Conservation (phyloP, 2,113 vertebrate genomes). For the Centropristis striata region DNA sequence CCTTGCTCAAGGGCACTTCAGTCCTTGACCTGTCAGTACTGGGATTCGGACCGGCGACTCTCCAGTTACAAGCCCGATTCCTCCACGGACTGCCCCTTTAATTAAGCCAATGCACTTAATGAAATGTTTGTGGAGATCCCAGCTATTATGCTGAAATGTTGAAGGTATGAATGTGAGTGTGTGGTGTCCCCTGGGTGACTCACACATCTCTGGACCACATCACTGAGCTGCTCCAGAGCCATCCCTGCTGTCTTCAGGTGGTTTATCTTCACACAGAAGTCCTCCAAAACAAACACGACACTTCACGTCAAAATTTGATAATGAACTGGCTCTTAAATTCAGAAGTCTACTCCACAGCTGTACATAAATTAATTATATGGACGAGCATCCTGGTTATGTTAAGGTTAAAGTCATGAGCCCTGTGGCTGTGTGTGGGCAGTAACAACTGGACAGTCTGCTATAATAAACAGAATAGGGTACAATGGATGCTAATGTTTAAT, state of each 20-base stretch:
- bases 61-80: too few species aligned
- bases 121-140: background rate
- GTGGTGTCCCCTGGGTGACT: slow-evolving; percentile 75
- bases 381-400: background rate
- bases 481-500: slow-evolving; percentile 22
- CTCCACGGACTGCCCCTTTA: too few species aligned
- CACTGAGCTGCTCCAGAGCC: slow-evolving; percentile 93
- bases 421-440: background rate
- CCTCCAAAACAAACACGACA: slow-evolving; percentile 32
- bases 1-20: too few species aligned
- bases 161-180: background rate
- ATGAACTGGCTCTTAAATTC: background rate
- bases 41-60: too few species aligned
- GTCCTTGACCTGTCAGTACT: too few species aligned
- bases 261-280: slow-evolving; percentile 7
- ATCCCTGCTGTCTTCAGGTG: slow-evolving; percentile 75
- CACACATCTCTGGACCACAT: slow-evolving; percentile 95
- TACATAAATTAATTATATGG: background rate
- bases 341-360: background rate
- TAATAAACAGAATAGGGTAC: background rate
- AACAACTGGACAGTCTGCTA: background rate
- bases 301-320: background rate
- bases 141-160: background rate
- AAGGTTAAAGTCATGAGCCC: background rate
- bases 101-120: background rate